Percentiles rank a stretch among this genome's conserved stretches.
These are phyloP conservation scores for Argentina silus DNA, from an alignment of 2,797 vertebrate genomes.

Conservation along the genomic window DNA sequence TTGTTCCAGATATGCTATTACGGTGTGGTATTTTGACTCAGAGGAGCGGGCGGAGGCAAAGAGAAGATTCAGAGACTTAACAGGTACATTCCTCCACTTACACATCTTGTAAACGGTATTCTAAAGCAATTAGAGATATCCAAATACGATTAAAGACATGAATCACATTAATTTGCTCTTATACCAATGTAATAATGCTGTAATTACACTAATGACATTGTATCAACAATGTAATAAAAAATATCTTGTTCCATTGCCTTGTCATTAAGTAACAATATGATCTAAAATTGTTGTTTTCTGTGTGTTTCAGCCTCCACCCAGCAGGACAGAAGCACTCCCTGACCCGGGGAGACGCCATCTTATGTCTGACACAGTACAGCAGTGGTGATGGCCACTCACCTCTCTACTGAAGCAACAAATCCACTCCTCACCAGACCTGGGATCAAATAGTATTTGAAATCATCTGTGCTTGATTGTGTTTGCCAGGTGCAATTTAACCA, in stretches of 20 bases:
- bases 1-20: slow-evolving; percentile 89
- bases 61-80: slow-evolving; percentile 85
- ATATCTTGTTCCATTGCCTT: not conserved
- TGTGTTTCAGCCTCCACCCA: slow-evolving; percentile 52
- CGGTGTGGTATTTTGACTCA: slow-evolving; percentile 96
- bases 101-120: not conserved
- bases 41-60: slow-evolving; percentile 94
- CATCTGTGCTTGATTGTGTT: not conserved
- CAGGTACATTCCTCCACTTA: slow-evolving; percentile 68
- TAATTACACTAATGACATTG: not conserved
- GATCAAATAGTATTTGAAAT: no score
- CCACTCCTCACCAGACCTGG: no score
- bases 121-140: no score
- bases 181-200: not conserved
- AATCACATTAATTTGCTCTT: not conserved
- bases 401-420: not conserved
- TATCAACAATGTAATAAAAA: not conserved
- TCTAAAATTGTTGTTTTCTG: not conserved
- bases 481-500: not conserved
- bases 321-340: slow-evolving; percentile 49
- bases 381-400: not conserved
- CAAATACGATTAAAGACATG: not conserved
- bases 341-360: slow-evolving; percentile 21
- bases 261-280: slow-evolving; percentile 16
- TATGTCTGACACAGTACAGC: slow-evolving; percentile 17